These are phyloP conservation scores for Pyrgilauda ruficollis DNA, from an alignment of 2,113 vertebrate genomes.

Conservation along the genomic window DNA sequence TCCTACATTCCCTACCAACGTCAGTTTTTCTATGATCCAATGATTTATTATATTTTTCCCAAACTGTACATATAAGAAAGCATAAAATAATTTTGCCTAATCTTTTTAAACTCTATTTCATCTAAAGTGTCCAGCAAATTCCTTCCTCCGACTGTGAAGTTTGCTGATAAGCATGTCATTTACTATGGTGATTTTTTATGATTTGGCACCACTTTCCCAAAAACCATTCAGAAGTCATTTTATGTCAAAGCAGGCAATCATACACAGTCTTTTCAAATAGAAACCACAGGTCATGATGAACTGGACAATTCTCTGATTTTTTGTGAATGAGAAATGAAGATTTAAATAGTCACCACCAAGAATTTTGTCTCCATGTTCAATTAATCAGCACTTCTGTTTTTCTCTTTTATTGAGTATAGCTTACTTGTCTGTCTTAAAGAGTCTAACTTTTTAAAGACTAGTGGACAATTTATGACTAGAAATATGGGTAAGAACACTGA, in stretches of 20 bases:
- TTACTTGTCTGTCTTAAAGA: not conserved
- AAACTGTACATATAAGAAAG: not conserved
- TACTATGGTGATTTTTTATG: conserved; percentile 15
- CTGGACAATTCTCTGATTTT: not conserved
- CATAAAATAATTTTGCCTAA: not conserved
- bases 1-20: not conserved
- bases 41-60: not conserved
- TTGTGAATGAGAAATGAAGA: conserved; percentile 27
- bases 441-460: not conserved
- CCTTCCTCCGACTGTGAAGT: conserved; percentile 15
- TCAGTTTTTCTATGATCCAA: not conserved
- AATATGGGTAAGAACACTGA: not conserved
- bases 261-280: not conserved
- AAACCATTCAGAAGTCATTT: not conserved
- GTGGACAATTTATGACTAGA: not conserved
- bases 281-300: not conserved
- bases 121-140: not conserved
- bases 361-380: not conserved
- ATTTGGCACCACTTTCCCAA: not conserved
- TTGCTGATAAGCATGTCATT: conserved; percentile 3
- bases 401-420: not conserved
- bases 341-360: not conserved
- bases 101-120: not conserved
- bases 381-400: not conserved
- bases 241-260: not conserved